Conservation (phyloP, 2,113 vertebrate species). For the Tragelaphus buxtoni region DNA sequence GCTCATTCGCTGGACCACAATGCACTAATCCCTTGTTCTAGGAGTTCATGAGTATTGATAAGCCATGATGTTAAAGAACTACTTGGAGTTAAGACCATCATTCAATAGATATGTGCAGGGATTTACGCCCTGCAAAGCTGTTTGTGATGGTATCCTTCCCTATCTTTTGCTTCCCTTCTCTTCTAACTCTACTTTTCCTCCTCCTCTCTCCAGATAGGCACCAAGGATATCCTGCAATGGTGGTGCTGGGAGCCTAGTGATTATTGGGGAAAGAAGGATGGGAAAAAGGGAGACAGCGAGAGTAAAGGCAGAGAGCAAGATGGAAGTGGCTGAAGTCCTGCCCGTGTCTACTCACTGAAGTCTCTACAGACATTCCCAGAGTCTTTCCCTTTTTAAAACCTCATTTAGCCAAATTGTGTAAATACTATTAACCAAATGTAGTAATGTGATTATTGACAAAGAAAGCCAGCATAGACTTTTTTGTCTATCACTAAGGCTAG, state of each 20-base stretch:
- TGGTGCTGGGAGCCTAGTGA: background rate
- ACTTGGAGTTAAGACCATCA: background rate
- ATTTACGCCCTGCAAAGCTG: background rate
- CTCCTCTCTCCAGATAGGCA: background rate
- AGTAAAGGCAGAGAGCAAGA: background rate
- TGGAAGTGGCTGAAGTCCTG: background rate
- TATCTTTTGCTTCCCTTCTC: background rate
- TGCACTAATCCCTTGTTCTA: background rate
- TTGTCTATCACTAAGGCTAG: background rate
- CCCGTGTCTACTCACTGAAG: background rate
- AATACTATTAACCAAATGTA: constrained; percentile 26
- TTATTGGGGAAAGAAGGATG: background rate
- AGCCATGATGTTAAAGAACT: background rate
- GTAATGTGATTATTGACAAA: background rate
- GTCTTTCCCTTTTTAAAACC: background rate
- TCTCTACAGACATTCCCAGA: background rate
- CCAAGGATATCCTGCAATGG: background rate
- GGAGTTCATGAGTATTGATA: background rate
- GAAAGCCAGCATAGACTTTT: background rate
- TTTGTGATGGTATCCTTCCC: background rate
- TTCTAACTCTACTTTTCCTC: background rate
- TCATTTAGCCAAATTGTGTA: background rate
- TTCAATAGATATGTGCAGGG: fast-evolving
- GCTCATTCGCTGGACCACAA: background rate
- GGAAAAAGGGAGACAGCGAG: background rate